Base-by-base conservation (phyloP, 2,888 invertebrate species). In the Liposcelis brunnea region DNA sequence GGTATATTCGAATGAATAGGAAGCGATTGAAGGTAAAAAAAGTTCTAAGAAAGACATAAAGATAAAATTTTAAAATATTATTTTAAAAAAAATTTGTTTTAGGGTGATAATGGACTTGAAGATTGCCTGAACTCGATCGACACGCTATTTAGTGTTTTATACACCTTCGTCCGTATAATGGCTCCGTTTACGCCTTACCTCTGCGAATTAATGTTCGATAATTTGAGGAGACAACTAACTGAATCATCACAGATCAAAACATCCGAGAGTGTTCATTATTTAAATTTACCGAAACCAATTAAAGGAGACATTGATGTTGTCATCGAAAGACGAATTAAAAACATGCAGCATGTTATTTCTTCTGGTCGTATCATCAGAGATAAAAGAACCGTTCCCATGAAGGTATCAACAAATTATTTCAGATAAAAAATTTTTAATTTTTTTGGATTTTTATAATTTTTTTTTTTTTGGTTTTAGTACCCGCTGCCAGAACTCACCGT, bases 1-100 rank as follows among this genome's bases (percentile, higher is more conserved):
- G 95, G 94, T 98, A 97, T 61, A 93, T 98, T 26, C 72, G 97
- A 50, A 84, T 98, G 78, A 98, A 98, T 63, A 75, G 98, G 47
- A 84, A 80, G 55, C 73, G 98, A 44, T 74, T 98, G 49, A 97
- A 95, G 65, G 70, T 59, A 50, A 49, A 49, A 31, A 11, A 10
- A 21, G 19, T 31, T 12, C 7, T 45, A 11, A 31, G 15, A 2
- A 2, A 26, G 11, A 12, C 5, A 11, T 6, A 11, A 10, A 10
- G 32, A 32, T 32, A n/a, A 32, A n/a, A n/a, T 32, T 35, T 35
- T 10, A 35, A 15, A 15, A 45, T 15, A n/a, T 12, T 11, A 1
- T 5, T 19, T 45, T 8, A 46, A 46, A 15, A 31, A 12, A 26
- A 46, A 7, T 2, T 45, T 15, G 4, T 43, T 26, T 48, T 32